Base-by-base conservation (phyloP, 2,113 vertebrate genomes). In the Rhinopomastus cyanomelas region DNA sequence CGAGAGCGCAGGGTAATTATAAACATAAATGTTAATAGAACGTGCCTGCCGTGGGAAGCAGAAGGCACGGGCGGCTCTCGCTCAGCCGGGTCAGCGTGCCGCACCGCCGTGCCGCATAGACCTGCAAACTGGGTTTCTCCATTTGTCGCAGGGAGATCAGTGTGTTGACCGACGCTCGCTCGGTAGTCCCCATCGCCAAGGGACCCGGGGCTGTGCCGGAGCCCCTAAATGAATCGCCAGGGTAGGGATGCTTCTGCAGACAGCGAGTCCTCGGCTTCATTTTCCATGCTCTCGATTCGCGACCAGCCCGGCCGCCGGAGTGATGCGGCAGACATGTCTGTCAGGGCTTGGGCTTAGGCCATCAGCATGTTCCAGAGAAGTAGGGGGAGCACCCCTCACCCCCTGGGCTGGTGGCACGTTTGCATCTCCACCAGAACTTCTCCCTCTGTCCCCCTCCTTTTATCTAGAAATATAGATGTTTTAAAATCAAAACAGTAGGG, bases 21-120 rank as follows among this genome's bases (percentile, higher is more conserved):
- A 98, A 98, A 98, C 98, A 98, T 97, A 97, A 98, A 98, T 98
- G 98, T 98, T 98, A 98, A 98, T 98, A 97, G 97, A 97, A 97
- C 92, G 96, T 96, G 87, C 55, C 85, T 88, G 96, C 92, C 88
- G 83, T 82, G 81, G 76, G 94, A 97, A 96, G 67, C 48, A 84
- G 65, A 82, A 81, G 85, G 80, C 90, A 81, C 59, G 91, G 68
- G 64, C 87, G 60, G 94, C 30, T 61, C 81, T 86, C 95, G 96
- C 90, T 93, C 89, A 95, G 84, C 89, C 78, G 94, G 78, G 72
- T 84, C 90, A 0, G 85, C 9, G 1, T 81, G 71, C 80, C 81
- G 18, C 86, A 91, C 48, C 83, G 88, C 56, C 86, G 92, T 12
- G 13, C 94, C 90, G 89, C 95, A 85, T n/a, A 85, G 91, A 93